Evolutionary conservation across 1,140 invertebrate species (phyloP).

Genomic region (Coenobita brevimanus): DNA sequence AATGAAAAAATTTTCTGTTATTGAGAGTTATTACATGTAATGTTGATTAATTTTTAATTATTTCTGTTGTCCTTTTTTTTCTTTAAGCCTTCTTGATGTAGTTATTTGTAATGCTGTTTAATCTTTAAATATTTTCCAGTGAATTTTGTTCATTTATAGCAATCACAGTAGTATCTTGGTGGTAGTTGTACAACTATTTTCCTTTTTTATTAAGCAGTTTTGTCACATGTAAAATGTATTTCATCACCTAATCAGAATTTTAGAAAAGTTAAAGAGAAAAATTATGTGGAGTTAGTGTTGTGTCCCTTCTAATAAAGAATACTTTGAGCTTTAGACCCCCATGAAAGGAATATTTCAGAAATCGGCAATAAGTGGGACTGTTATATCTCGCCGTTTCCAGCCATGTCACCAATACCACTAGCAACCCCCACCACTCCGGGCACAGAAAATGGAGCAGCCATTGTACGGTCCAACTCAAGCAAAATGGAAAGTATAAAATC

Average conservation of each 20-base stretch:
- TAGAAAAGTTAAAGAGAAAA: not conserved
- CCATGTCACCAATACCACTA: conserved; percentile 54
- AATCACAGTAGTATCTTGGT: too few relatives aligned
- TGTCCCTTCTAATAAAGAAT: not conserved
- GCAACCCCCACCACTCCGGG: conserved; percentile 39
- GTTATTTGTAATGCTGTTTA: too few relatives aligned
- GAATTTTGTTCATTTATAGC: too few relatives aligned
- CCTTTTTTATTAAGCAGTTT: too few relatives aligned
- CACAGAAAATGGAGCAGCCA: conserved; percentile 47
- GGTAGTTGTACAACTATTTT: too few relatives aligned
- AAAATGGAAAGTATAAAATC: conserved; percentile 78
- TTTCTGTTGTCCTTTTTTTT: too few relatives aligned
- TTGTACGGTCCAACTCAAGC: conserved; percentile 36
- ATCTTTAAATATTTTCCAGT: too few relatives aligned
- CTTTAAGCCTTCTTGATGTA: too few relatives aligned
- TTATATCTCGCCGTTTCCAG: conserved; percentile 62
- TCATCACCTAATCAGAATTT: not conserved
- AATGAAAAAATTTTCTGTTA: too few relatives aligned
- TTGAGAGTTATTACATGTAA: too few relatives aligned
- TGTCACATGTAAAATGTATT: too few relatives aligned
- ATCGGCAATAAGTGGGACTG: conserved; percentile 60
- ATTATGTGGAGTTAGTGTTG: not conserved
- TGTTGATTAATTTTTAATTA: too few relatives aligned
- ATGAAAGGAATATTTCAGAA: conserved; percentile 59
- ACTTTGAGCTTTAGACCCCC: conserved; percentile 39